These are phyloP conservation scores for Psylliodes chrysocephalus DNA, from an alignment of 2,888 invertebrate species.

Conservation along the genomic window DNA sequence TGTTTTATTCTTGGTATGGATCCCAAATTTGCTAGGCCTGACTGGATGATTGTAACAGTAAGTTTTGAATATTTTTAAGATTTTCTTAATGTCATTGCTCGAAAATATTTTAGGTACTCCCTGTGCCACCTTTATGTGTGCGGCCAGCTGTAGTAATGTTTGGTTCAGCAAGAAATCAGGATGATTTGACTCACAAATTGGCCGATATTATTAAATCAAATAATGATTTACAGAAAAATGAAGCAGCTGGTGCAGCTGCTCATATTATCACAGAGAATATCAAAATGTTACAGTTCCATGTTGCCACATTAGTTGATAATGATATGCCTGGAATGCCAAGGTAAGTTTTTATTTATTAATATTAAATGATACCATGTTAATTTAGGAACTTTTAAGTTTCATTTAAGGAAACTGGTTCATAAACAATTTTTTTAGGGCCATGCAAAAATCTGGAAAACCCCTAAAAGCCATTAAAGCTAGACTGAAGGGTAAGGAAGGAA, in stretches of 20 bases:
- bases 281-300: conserved; percentile 98
- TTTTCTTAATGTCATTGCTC: not conserved
- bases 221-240: conserved; percentile 94
- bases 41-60: conserved; percentile 99
- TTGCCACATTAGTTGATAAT: conserved; percentile 97
- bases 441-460: conserved; percentile 99
- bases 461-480: conserved; percentile 97
- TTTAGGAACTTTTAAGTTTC: no score
- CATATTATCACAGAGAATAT: conserved; percentile 97
- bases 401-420: no score
- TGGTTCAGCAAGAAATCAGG: conserved; percentile 98
- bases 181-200: conserved; percentile 98
- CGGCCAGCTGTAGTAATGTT: conserved; percentile 99
- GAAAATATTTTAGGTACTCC: conserved; percentile 66
- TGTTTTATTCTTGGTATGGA: conserved; percentile 94
- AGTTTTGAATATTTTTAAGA: no score
- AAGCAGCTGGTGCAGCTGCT: conserved; percentile 95
- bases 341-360: no score
- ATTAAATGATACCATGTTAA: no score
- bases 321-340: conserved; percentile 98
- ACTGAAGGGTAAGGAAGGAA: conserved; percentile 97
- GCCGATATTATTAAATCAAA: conserved; percentile 99
- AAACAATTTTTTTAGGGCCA: conserved; percentile 73
- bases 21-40: conserved; percentile 95
- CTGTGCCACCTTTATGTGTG: conserved; percentile 96